phyloP scores from a whole-genome alignment of 1,140 invertebrate genomes.

The Caenorhabditis remanei region DNA sequence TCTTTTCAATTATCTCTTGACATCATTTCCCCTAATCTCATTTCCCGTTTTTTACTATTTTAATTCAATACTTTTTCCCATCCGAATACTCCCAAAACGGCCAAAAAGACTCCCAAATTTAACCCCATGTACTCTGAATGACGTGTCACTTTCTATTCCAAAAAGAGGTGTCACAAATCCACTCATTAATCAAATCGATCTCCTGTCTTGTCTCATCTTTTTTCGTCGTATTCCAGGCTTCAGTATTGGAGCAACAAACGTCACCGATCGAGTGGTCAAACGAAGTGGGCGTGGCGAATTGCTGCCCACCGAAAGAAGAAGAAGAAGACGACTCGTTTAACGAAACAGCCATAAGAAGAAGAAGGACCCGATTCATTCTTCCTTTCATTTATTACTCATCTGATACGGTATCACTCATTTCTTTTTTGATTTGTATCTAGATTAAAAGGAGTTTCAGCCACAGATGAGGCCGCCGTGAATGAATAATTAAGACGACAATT shows the following conservation, averaged over 20 bases:
- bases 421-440: not conserved
- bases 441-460: constrained; percentile 6
- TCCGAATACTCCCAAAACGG: not conserved
- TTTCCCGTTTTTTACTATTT: too few relatives aligned
- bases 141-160: not conserved
- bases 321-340: not conserved
- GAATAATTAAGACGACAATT: not conserved
- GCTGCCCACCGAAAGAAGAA: constrained; percentile 29
- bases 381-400: not conserved
- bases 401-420: not conserved
- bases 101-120: not conserved
- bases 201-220: not conserved
- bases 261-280: constrained; percentile 51
- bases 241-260: constrained; percentile 55
- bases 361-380: not conserved
- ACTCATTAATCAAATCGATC: constrained; percentile 46
- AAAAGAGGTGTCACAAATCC: constrained; percentile 30
- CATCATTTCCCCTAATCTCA: too few relatives aligned
- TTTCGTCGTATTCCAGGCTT: not conserved
- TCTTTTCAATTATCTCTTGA: too few relatives aligned
- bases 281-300: constrained; percentile 49
- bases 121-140: too few relatives aligned
- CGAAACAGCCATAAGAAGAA: not conserved
- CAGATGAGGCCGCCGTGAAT: constrained; percentile 52
- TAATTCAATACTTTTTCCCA: not conserved